Base-by-base conservation (phyloP, 2,888 invertebrate genomes). In the Arge pagana region DNA sequence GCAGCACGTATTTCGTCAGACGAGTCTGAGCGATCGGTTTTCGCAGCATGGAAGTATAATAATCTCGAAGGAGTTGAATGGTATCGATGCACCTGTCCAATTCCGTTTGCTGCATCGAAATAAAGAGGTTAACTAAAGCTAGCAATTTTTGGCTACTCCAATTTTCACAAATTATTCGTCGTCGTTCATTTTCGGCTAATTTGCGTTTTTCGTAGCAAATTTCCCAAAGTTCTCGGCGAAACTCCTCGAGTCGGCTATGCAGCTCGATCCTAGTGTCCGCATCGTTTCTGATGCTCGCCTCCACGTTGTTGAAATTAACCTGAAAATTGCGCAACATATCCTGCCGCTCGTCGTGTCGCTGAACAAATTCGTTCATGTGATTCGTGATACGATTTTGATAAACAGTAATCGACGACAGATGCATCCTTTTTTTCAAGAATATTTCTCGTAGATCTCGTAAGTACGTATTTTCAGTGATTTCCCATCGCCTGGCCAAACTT, bases 91-190 rank as follows among this genome's bases (percentile, higher is more conserved):
- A 76, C 39, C 85, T 78, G 63, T 86, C 85, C 8, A 83, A 42
- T 74, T 87, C 87, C n/a, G 81, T 64, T 68, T 86, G 85, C 74
- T 84, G 77, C 36, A 81, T 79, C 1, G 78, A 80, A 37, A 82
- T 76, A 58, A 80, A 84, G 21, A 81, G 77, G 62, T 85, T 84
- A 1, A 76, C 75, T 61, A 86, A 72, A 39, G 81, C 75, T 13
- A 78, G 78, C 4, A 83, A 67, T 64, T 85, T 82, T 53, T 78
- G 78, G 56, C 80, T 71, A 1, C 82, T 68, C 86, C 86, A 87
- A 55, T 83, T 80, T 51, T 84, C 80, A 43, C 62, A 62, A 35
- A 86, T 80, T 21, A 85, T 73, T 7, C 76, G 65, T 19, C 71
- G 72, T 36, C 83, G 78, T 65, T 84, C 81, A 45, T 78, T 73